These are phyloP conservation scores for Gymnodraco acuticeps DNA, from an alignment of 2,797 vertebrate genomes.

Conservation along the genomic window DNA sequence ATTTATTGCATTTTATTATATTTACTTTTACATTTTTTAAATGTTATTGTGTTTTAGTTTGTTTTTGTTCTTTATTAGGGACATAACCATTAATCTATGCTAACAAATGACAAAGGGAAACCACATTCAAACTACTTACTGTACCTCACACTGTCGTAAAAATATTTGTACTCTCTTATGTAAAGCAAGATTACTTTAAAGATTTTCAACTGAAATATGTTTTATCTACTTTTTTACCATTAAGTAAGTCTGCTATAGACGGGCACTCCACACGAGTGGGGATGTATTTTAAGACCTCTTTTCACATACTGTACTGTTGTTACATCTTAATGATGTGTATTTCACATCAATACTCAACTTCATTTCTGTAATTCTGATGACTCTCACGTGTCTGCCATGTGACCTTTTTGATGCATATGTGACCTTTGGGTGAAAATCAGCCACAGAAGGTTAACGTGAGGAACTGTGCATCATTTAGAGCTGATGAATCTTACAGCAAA, in stretches of 20 bases:
- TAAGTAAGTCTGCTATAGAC: neutral
- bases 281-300: neutral
- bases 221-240: too few species aligned
- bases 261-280: too few species aligned
- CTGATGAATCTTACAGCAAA: constrained; percentile 8
- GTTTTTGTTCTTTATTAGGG: too few species aligned
- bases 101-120: neutral
- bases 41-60: too few species aligned
- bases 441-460: constrained; percentile 14
- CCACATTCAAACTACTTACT: too few species aligned
- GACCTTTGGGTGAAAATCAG: constrained; percentile 32
- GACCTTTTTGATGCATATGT: constrained; percentile 26
- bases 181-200: too few species aligned
- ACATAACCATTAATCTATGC: neutral
- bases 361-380: constrained; percentile 10
- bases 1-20: too few species aligned
- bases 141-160: neutral
- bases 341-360: neutral
- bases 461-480: constrained; percentile 9
- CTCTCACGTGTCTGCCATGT: constrained; percentile 18
- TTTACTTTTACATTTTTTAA: too few species aligned
- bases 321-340: neutral
- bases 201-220: too few species aligned
- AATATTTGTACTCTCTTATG: neutral
- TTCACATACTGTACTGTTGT: neutral